Evolutionary conservation across 2,797 vertebrate genomes (phyloP).

Genomic region (Aplochiton taeniatus): DNA sequence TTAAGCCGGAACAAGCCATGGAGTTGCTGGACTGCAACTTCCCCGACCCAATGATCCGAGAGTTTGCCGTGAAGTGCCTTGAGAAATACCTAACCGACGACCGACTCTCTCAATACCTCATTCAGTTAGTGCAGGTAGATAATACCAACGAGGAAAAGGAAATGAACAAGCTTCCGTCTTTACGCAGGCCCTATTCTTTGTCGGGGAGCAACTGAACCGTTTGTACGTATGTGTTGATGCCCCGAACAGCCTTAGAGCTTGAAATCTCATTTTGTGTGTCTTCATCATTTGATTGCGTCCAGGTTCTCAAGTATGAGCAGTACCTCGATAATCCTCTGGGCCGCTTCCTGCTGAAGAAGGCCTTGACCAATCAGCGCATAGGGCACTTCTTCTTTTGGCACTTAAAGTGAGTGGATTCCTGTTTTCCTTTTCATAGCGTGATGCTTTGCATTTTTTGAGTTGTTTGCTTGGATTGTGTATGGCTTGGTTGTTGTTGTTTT

Average conservation of each 20-base stretch:
- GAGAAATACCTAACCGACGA: constrained; percentile 97
- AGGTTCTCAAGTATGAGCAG: constrained; percentile 99
- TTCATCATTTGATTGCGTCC: constrained; percentile 13
- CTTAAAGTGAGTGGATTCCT: constrained; percentile 87
- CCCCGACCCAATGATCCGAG: constrained; percentile 94
- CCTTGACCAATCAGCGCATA: constrained; percentile 97
- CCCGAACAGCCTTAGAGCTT: too few relatives aligned
- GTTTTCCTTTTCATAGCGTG: neutral
- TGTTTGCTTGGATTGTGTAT: too few relatives aligned
- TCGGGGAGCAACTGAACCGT: too few relatives aligned
- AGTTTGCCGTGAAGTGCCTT: constrained; percentile 95
- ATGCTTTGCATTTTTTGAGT: too few relatives aligned
- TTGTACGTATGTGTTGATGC: too few relatives aligned
- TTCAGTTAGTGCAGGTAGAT: constrained; percentile 95
- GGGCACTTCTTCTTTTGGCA: constrained; percentile 99
- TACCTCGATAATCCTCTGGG: constrained; percentile 97
- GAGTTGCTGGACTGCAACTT: constrained; percentile 98
- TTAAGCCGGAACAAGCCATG: constrained; percentile 98
- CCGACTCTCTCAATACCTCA: constrained; percentile 97
- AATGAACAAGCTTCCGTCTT: neutral
- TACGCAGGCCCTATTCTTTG: too few relatives aligned
- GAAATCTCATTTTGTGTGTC: too few relatives aligned
- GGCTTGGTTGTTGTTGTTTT: too few relatives aligned
- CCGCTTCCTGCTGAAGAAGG: constrained; percentile 96
- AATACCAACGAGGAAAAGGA: neutral